Base-by-base conservation (phyloP, 2,888 invertebrate genomes). In the Macrophya annulata region DNA sequence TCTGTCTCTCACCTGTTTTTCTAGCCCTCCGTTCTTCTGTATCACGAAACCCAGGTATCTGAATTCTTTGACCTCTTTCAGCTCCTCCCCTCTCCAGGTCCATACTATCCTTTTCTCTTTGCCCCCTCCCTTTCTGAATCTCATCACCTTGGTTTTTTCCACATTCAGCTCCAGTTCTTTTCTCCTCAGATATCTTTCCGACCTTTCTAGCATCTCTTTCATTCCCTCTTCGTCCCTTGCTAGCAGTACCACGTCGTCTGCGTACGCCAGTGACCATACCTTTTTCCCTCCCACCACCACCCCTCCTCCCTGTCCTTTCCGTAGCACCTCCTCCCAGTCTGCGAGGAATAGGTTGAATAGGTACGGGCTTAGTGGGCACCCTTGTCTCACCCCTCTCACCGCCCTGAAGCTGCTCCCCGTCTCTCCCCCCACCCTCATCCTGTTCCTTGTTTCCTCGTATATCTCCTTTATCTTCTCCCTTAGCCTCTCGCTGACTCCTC, bases 281-380 rank as follows among this genome's bases (percentile, higher is more conserved):
- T 85, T 86, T 17, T 0, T 84, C 0, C 79, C 48, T 10, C 84
- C 84, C 0, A 84, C 17, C 17, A 79, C 68, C 15, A 79, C 74
- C 12, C 86, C 86, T 1, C 84, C 86, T 12, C 59, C 43, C 43
- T 86, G 85, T 6, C 72, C 82, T 37, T 48, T 45, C 85, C 25
- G 59, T 21, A 86, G 79, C 0, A 55, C 72, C 10, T 86, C 86
- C 17, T 88, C 86, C 10, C 87, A 37, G 43, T 89, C 87, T 5
- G 86, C 86, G n/a, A 86, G 37, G 21, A 85, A 83, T 0, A 87
- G 4, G 6, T 12, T 83, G 25, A 88, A 88, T 0, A 86, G 71
- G 1, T 31, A 17, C 3, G 79, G 84, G 48, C 86, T 84, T 12
- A 84, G 55, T 12, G 6, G 87, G 74, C 21, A 84, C 84, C 88